These are phyloP conservation scores for Clarias platycephalus DNA, from an alignment of 2,797 vertebrate genomes.

Conservation along the genomic window DNA sequence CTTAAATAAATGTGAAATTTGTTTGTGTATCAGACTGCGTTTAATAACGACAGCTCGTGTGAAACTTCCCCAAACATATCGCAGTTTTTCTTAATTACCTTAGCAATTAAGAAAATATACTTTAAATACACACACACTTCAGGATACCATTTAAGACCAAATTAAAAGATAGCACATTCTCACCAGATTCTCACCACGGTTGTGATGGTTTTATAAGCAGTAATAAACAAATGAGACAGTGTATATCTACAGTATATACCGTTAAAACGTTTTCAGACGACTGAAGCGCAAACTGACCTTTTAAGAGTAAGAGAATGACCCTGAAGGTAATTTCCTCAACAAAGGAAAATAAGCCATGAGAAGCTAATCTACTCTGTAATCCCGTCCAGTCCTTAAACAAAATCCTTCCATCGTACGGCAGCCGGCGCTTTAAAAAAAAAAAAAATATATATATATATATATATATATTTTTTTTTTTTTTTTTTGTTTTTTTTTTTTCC, in stretches of 20 bases:
- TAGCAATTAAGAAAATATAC: neutral
- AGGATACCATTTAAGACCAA: neutral
- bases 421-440: slow-evolving; percentile 67
- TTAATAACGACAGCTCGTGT: too few species aligned
- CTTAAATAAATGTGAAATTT: too few species aligned
- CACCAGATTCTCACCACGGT: neutral
- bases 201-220: neutral
- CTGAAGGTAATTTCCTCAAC: slow-evolving; percentile 80
- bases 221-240: neutral
- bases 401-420: slow-evolving; percentile 81
- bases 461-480: too few species aligned
- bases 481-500: slow-evolving; percentile 30
- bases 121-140: neutral
- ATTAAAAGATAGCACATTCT: neutral
- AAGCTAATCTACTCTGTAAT: slow-evolving; percentile 79
- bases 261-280: slow-evolving; percentile 16
- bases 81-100: too few species aligned
- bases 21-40: too few species aligned
- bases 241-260: neutral
- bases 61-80: too few species aligned
- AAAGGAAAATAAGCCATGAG: slow-evolving; percentile 81
- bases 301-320: slow-evolving; percentile 54
- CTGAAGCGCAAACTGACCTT: neutral
- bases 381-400: slow-evolving; percentile 83
- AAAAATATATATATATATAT: too few species aligned